These are phyloP conservation scores for Therioaphis trifolii DNA, from an alignment of 2,888 invertebrate genomes.

Conservation along the genomic window DNA sequence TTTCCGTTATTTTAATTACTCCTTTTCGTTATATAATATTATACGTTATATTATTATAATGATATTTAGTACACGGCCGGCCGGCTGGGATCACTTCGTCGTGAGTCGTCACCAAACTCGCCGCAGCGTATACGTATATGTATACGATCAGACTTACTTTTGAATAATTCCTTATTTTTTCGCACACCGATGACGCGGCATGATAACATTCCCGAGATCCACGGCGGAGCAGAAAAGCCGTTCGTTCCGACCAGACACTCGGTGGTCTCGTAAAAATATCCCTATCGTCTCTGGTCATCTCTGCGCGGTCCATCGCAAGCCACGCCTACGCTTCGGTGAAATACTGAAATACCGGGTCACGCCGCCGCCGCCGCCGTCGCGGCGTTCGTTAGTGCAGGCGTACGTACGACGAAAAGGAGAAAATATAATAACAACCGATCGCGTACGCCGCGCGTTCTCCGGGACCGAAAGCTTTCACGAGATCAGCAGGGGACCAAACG, in stretches of 20 bases:
- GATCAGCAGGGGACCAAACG: slow-evolving; percentile 48
- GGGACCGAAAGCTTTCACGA: slow-evolving; percentile 56
- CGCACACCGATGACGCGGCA: neutral
- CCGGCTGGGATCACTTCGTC: neutral
- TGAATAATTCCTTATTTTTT: slow-evolving; percentile 18
- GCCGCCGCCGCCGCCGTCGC: neutral
- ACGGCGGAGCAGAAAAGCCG: neutral
- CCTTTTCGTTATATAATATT: neutral
- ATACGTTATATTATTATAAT: too few relatives aligned
- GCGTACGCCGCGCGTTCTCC: slow-evolving; percentile 1
- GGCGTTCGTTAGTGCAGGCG: neutral
- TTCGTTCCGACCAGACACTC: slow-evolving; percentile 13
- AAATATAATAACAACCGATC: slow-evolving; percentile 4
- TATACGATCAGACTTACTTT: neutral
- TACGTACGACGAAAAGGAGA: too few relatives aligned
- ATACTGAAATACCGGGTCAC: slow-evolving; percentile 54
- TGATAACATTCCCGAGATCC: slow-evolving; percentile 8
- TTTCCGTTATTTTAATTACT: neutral
- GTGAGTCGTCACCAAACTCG: neutral
- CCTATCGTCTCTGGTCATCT: neutral
- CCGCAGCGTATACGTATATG: too few relatives aligned
- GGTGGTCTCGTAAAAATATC: neutral
- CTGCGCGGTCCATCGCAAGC: neutral
- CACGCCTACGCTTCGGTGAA: slow-evolving; percentile 35
- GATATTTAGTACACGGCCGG: neutral